phyloP scores from a whole-genome alignment of 2,797 vertebrate species.

The Melopsittacus undulatus region DNA sequence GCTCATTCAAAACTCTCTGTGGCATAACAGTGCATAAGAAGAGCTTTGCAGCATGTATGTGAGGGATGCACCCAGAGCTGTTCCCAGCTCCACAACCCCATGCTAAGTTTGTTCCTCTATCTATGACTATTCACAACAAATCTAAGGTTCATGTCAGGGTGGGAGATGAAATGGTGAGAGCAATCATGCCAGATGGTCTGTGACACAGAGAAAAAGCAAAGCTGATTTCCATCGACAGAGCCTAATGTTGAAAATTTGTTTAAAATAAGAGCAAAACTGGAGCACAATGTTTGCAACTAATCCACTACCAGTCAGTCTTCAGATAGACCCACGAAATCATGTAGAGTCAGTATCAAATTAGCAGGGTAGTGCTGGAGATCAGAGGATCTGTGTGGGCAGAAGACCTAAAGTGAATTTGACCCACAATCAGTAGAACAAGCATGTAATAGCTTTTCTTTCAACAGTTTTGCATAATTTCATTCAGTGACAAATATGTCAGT shows the following conservation, averaged over 20 bases:
- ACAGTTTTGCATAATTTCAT: slow-evolving; percentile 38
- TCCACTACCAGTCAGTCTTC: neutral
- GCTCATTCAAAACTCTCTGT: neutral
- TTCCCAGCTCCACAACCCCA: neutral
- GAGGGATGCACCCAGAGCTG: neutral
- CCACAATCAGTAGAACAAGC: neutral
- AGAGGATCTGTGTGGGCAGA: slow-evolving; percentile 12
- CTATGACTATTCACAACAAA: neutral
- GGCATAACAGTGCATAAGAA: neutral
- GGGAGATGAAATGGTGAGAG: neutral
- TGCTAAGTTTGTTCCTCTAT: neutral
- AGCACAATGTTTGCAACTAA: neutral
- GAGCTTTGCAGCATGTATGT: neutral
- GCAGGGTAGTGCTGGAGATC: neutral
- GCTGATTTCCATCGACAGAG: neutral
- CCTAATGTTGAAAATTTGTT: neutral
- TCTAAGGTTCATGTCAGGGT: neutral
- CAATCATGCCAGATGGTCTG: neutral
- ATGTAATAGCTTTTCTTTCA: slow-evolving; percentile 11
- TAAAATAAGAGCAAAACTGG: neutral
- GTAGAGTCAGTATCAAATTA: neutral
- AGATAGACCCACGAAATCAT: neutral
- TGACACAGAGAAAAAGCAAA: neutral
- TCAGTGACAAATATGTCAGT: slow-evolving; percentile 51
- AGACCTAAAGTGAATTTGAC: slow-evolving; percentile 40